These are phyloP conservation scores for Hiodon tergisus DNA, from an alignment of 2,113 vertebrate species.

Conservation along the genomic window DNA sequence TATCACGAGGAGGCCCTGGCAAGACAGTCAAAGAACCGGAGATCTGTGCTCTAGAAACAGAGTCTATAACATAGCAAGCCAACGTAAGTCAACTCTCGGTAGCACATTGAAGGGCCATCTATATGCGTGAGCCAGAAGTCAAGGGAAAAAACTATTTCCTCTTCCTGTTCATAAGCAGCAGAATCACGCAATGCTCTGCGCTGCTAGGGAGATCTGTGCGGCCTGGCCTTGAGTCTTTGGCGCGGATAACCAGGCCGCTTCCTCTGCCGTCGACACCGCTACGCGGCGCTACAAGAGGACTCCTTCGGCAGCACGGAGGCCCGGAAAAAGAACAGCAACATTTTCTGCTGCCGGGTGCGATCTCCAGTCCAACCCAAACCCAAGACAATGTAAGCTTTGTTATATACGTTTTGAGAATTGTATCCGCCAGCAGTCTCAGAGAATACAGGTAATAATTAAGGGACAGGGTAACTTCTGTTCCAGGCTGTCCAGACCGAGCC, in stretches of 20 bases:
- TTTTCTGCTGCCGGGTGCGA: not conserved
- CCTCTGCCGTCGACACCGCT: slow-evolving; percentile 12
- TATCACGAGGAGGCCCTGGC: no score
- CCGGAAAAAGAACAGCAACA: not conserved
- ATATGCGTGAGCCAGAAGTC: not conserved
- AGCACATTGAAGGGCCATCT: not conserved
- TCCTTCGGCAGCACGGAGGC: not conserved
- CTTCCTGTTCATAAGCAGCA: slow-evolving; percentile 21
- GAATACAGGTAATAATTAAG: not conserved
- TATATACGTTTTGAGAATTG: not conserved
- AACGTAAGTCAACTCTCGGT: not conserved
- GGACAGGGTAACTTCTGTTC: not conserved
- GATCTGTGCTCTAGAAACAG: no score
- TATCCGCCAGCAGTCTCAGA: not conserved
- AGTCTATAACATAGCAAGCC: not conserved
- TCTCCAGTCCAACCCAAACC: not conserved
- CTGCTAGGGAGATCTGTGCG: not conserved
- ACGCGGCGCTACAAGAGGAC: not conserved
- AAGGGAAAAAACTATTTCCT: not conserved
- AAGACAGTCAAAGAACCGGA: no score
- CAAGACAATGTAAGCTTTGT: not conserved
- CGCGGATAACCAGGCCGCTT: slow-evolving; percentile 19
- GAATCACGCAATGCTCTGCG: not conserved
- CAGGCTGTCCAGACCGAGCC: not conserved
- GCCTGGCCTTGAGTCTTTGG: slow-evolving; percentile 14